These are phyloP conservation scores for Garra rufa DNA, from an alignment of 2,113 vertebrate genomes.

Conservation along the genomic window DNA sequence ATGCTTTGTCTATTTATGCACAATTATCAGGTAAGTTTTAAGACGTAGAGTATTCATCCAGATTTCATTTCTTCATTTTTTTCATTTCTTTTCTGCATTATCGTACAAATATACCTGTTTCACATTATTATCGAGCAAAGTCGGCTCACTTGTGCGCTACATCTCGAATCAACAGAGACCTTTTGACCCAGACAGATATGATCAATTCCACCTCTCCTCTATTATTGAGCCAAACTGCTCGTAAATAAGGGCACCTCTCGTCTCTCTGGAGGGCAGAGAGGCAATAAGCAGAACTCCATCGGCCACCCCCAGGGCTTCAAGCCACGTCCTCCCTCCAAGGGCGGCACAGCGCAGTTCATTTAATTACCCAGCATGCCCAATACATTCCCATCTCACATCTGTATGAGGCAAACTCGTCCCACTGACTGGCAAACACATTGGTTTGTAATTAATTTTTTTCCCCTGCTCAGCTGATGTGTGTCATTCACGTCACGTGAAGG, in stretches of 20 bases:
- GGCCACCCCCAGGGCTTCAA: constrained; percentile 33
- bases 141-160: neutral
- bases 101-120: neutral
- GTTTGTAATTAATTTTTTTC: constrained; percentile 58
- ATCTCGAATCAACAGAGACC: constrained; percentile 26
- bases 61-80: neutral
- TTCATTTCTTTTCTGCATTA: neutral
- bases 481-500: constrained; percentile 42
- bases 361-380: constrained; percentile 48
- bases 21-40: neutral
- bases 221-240: constrained; percentile 39
- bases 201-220: constrained; percentile 29
- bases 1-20: constrained; percentile 2
- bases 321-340: constrained; percentile 44
- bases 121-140: neutral
- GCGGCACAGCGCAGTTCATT: constrained; percentile 24
- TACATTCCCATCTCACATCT: constrained; percentile 29
- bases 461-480: constrained; percentile 47
- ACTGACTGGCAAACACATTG: constrained; percentile 43
- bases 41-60: neutral
- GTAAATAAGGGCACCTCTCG: constrained; percentile 25
- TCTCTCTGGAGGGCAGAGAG: constrained; percentile 9
- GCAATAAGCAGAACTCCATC: constrained; percentile 33
- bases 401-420: constrained; percentile 46
- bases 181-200: constrained; percentile 37